phyloP scores from a whole-genome alignment of 35 echinoderm and acorn worm genomes.

The Patiria miniata region DNA sequence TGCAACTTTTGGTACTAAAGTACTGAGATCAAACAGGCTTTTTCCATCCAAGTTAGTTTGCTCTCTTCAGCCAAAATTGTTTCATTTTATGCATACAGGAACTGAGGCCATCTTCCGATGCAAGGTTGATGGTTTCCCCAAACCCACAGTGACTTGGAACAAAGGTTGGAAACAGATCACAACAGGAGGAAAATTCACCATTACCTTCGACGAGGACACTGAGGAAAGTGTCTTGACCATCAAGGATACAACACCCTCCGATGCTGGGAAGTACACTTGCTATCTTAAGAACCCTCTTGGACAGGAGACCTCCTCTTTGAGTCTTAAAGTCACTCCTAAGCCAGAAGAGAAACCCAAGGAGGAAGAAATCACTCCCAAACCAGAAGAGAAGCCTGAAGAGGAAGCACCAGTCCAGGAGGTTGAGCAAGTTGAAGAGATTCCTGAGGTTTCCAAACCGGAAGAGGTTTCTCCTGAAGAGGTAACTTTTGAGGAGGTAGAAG shows the following conservation, averaged over 20 bases:
- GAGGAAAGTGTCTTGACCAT: conserved; percentile 22
- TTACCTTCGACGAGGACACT: conserved; percentile 30
- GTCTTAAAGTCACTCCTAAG: not conserved
- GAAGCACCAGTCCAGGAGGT: not conserved
- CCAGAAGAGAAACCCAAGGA: conserved; percentile 37
- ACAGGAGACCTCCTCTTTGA: conserved; percentile 13
- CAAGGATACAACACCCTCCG: conserved; percentile 39
- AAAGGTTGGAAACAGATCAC: conserved; percentile 87
- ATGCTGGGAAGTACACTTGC: conserved; percentile 60
- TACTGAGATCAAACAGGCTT: conserved; percentile 10
- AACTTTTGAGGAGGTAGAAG: not conserved
- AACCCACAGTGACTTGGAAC: conserved; percentile 69
- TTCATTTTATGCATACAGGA: not conserved
- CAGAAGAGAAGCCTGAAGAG: not conserved
- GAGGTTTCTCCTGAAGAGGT: conserved; percentile 1
- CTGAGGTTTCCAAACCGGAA: conserved; percentile 19
- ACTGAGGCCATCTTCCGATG: conserved; percentile 50
- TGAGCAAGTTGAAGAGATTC: not conserved
- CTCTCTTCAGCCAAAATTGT: no score
- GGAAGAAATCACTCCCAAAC: not conserved
- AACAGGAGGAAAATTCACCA: conserved; percentile 13
- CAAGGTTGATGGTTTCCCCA: conserved; percentile 70
- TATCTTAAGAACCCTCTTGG: conserved; percentile 24
- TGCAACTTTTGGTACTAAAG: not conserved
- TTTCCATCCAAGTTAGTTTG: no score